A percentile compares a stretch with the other conserved stretches of the same genome.
Evolutionary conservation across 1,140 invertebrate genomes (phyloP).

Genomic region (Drosophila simulans): DNA sequence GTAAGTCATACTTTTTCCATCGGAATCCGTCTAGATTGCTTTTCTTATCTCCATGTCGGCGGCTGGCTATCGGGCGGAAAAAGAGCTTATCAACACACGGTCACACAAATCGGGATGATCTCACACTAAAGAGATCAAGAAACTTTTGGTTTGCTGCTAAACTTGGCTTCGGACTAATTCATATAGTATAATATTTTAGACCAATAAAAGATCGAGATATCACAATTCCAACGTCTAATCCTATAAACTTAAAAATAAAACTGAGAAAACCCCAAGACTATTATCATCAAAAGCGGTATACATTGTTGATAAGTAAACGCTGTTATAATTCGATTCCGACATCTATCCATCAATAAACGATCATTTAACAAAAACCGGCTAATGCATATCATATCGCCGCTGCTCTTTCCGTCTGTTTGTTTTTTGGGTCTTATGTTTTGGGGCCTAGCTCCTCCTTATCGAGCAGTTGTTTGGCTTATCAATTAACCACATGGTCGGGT

Average conservation of each 20-base stretch:
- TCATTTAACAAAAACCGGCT: conserved; percentile 21
- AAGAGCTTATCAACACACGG: conserved; percentile 24
- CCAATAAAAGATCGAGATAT: too few species aligned
- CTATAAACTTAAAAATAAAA: background rate
- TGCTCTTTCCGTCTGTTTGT: conserved; percentile 33
- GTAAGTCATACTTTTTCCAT: conserved; percentile 8
- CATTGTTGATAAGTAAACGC: conserved; percentile 9
- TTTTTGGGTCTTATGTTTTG: conserved; percentile 37
- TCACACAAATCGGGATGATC: conserved; percentile 23
- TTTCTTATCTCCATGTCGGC: conserved; percentile 13
- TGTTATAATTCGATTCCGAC: conserved; percentile 15
- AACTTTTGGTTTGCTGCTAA: background rate
- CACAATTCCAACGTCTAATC: background rate
- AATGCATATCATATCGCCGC: conserved; percentile 37
- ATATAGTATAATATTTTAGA: background rate
- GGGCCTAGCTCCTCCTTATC: conserved; percentile 46
- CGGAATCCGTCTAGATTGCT: conserved; percentile 15
- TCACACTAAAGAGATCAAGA: conserved; percentile 28
- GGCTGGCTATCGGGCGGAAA: conserved; percentile 5
- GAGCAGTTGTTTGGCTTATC: conserved; percentile 54
- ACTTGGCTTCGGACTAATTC: conserved; percentile 3
- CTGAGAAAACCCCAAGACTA: background rate
- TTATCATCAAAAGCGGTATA: background rate
- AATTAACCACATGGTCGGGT: conserved; percentile 37
- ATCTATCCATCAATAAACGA: conserved; percentile 44